A percentile compares a stretch with the other conserved stretches of the same genome.
Conservation (phyloP, 1,140 invertebrate genomes). For the Centruroides vittatus region DNA sequence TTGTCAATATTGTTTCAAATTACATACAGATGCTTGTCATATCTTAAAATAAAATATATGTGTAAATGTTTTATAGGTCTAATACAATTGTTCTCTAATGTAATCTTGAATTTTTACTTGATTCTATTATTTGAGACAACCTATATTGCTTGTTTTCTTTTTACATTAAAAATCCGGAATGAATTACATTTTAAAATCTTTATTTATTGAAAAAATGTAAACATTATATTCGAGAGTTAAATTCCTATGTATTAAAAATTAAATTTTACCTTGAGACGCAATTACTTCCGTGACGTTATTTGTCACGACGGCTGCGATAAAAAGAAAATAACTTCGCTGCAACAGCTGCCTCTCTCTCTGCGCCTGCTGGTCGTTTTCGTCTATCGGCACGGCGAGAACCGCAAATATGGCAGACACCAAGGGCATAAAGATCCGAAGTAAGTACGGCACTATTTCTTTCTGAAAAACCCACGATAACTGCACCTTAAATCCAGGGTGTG, state of each 20-base stretch:
- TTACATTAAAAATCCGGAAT: background rate
- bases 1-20: too few relatives aligned
- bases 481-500: too few relatives aligned
- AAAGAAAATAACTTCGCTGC: constrained; percentile 40
- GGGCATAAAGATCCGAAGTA: constrained; percentile 38
- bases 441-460: constrained; percentile 38
- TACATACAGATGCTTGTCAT: too few relatives aligned
- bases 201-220: background rate
- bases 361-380: constrained; percentile 36
- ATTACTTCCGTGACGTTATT: constrained; percentile 38
- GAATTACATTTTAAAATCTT: background rate
- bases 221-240: background rate
- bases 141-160: too few relatives aligned
- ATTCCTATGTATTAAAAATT: background rate
- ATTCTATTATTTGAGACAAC: too few relatives aligned
- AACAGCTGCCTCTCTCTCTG: constrained; percentile 34
- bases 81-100: too few relatives aligned
- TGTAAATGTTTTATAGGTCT: too few relatives aligned
- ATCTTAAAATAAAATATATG: too few relatives aligned
- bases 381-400: constrained; percentile 30
- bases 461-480: constrained; percentile 24
- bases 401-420: constrained; percentile 36
- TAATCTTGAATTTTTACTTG: too few relatives aligned
- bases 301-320: constrained; percentile 36
- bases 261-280: constrained; percentile 30